Evolutionary conservation across 2,797 vertebrate species (phyloP).

Genomic region (Todus mexicanus): DNA sequence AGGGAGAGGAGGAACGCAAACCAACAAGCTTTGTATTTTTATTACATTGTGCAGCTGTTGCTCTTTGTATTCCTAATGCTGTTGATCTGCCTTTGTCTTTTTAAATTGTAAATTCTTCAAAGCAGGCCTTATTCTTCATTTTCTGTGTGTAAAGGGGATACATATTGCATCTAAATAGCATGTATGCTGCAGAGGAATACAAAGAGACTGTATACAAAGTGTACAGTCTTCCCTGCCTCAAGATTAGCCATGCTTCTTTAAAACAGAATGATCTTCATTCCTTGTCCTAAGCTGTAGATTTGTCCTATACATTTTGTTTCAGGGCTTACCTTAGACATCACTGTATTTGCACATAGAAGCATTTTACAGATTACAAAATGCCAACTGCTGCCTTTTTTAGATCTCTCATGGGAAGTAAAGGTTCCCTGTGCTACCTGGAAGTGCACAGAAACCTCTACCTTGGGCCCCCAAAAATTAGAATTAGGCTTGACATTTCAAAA

Average conservation of each 20-base stretch:
- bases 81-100: not conserved
- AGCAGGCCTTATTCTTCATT: not conserved
- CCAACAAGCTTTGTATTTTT: not conserved
- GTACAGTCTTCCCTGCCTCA: not conserved
- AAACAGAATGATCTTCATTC: not conserved
- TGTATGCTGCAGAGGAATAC: not conserved
- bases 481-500: not conserved
- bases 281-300: not conserved
- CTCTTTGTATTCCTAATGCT: slow-evolving; percentile 5
- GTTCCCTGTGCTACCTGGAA: not conserved
- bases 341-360: not conserved
- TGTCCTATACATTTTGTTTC: not conserved
- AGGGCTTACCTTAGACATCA: not conserved
- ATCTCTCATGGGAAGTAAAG: not conserved
- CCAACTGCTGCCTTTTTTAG: not conserved
- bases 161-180: not conserved
- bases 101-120: not conserved
- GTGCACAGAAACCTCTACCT: not conserved
- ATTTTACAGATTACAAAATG: not conserved
- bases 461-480: not conserved
- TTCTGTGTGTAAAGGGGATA: not conserved
- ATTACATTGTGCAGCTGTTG: not conserved
- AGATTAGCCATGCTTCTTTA: not conserved
- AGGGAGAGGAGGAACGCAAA: not conserved
- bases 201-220: not conserved